Evolutionary conservation across 30 jellyfish, hydroid and myxozoan species (phyloP), one percentile per base, ranked within the genome.

Genomic region (Phacellophora camtschatica): DNA sequence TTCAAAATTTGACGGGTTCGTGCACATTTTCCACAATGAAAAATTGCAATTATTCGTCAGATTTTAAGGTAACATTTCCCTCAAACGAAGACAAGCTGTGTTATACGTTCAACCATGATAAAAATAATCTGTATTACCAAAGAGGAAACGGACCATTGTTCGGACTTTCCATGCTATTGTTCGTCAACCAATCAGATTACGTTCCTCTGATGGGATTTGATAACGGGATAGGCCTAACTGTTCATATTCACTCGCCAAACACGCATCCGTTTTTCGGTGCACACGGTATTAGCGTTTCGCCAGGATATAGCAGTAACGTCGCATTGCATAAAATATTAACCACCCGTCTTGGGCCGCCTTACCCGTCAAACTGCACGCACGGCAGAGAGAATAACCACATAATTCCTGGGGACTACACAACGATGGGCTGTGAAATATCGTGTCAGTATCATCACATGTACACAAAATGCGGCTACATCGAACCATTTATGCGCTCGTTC

Each of bases 341-440:
- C 8, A 49, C 45, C 18, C 96, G 89, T 0, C 89, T 73, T 0
- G 90, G 85, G 13, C 36, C 29, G 16, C 96, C 96, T 11, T 85
- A 85, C 39, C 89, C 96, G 0, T 71, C 96, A 4, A 39, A 56
- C 8, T 85, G 96, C 77, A 32, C 75, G 15, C 74, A 85, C 20
- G 85, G 85, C 16, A 48, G 45, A n/a, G 68, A 64, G 36, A 34
- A 55, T 16, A 33, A 20, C 31, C 62, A 58, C 13, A 51, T 61
- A 19, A 37, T 85, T 10, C 96, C 96, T 31, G 96, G 96, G 55
- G 85, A 85, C 48, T 85, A 85, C 84, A 85, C 96, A 22, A 74
- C 49, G 5, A 62, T 71, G 72, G 89, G 96, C 22, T 85, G 96
- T 55, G 76, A 85, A 24, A 66, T 85, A 11, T 72, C 96, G 6